A percentile compares a stretch with the other conserved stretches of the same genome.
Conservation (phyloP, 2,888 invertebrate genomes). For the Cephus rjabovi region DNA sequence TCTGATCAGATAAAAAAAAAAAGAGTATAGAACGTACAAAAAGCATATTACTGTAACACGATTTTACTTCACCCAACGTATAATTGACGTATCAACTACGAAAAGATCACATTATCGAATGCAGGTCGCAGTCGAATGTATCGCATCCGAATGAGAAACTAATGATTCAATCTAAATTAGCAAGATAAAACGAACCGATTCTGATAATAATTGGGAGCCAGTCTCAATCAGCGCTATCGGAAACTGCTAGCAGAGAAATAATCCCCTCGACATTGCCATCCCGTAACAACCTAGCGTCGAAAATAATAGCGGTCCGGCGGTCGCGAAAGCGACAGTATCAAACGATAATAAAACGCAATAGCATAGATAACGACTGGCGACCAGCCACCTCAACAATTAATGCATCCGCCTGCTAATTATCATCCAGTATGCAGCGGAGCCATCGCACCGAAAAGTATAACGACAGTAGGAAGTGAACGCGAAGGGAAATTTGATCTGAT, state of each 20-base stretch:
- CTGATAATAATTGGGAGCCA: conserved; percentile 26
- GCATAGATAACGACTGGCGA: not conserved
- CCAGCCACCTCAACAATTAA: not conserved
- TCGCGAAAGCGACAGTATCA: not conserved
- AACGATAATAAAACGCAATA: not conserved
- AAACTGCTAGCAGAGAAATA: conserved; percentile 6
- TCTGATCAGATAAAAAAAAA: not conserved
- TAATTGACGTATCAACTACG: not conserved
- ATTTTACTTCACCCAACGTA: not conserved
- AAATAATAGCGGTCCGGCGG: not conserved
- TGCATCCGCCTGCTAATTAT: not conserved
- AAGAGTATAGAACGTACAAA: not conserved
- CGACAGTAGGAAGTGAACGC: not conserved
- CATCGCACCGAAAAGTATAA: not conserved
- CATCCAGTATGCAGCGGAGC: not conserved
- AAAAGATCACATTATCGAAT: not conserved
- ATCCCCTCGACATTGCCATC: conserved; percentile 5
- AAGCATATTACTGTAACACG: not conserved
- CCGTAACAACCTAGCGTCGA: not conserved
- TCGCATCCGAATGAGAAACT: not conserved
- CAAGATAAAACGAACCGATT: not conserved
- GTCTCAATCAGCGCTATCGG: conserved; percentile 29
- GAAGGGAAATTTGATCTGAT: not conserved
- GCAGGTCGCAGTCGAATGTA: not conserved
- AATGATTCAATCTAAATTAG: not conserved